These are phyloP conservation scores for Liolophura sinensis DNA, from an alignment of 1,140 invertebrate genomes.

Conservation along the genomic window DNA sequence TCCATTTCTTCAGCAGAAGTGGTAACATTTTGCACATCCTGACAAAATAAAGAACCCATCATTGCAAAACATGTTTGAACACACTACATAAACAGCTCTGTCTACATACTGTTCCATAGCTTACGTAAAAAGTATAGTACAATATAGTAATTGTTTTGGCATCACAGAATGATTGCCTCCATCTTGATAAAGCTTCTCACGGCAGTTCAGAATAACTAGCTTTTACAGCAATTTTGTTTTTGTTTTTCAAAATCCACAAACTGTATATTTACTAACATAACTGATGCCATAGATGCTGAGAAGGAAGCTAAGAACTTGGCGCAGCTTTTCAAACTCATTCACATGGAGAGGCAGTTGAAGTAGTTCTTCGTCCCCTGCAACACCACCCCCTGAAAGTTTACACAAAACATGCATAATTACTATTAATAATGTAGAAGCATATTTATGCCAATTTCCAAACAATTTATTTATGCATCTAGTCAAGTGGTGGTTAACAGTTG, in stretches of 20 bases:
- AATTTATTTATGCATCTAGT: too few species aligned
- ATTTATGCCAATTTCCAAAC: too few species aligned
- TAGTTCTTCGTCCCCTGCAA: constrained; percentile 45
- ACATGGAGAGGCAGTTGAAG: constrained; percentile 47
- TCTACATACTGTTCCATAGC: neutral
- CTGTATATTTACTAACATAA: constrained; percentile 39
- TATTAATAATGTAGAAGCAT: neutral
- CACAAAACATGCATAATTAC: neutral
- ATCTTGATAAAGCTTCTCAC: too few species aligned
- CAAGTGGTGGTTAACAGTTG: too few species aligned
- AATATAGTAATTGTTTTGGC: too few species aligned
- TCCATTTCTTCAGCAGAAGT: constrained; percentile 58
- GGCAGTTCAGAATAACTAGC: too few species aligned
- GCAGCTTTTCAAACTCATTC: constrained; percentile 43
- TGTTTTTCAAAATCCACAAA: too few species aligned
- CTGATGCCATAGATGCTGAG: constrained; percentile 53
- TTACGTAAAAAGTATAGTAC: neutral
- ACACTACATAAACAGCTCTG: neutral
- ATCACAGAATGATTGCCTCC: too few species aligned
- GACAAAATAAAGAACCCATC: constrained; percentile 16
- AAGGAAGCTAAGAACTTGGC: constrained; percentile 49
- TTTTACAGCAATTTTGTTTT: too few species aligned
- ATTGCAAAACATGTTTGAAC: constrained; percentile 5
- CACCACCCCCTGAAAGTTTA: constrained; percentile 39
- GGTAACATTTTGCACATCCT: constrained; percentile 49